Base-by-base conservation (phyloP, 2,113 vertebrate genomes). In the Nothocercus nigrocapillus region DNA sequence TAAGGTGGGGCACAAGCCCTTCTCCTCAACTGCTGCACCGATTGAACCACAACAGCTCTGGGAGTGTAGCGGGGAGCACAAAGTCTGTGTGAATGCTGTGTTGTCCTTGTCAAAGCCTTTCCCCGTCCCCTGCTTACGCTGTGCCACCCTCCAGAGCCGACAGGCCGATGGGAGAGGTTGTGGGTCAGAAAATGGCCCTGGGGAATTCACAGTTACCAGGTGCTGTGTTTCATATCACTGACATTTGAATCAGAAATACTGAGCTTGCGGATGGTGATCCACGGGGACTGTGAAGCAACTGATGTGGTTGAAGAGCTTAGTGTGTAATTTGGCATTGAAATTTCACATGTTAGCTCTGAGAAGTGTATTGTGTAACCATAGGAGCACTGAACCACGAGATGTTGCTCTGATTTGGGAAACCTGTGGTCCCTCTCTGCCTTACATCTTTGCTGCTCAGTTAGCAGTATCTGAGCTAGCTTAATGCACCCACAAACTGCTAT, bases 261-360 rank as follows among this genome's bases (percentile, higher is more conserved):
- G 32, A 2, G 7, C 7, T 44, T 7, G 1, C 40, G 59, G 32
- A 72, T 18, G 5, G 64, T 5, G 78, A 79, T 0, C 78, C 13
- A 0, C 49, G 4, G 88, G 72, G 38, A 13, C 5, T 4, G 44
- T 6, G 15, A 9, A 53, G 82, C 28, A 11, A 5, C 44, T 1
- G 25, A 2, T 2, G 45, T 8, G 79, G 58, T 30, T 73, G n/a
- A 27, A 40, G 75, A 70, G 2, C 11, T 15, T 0, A 3, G 53
- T 6, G 22, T 8, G 32, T 30, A 3, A 53, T 11, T 63, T 42
- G 76, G 76, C 54, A 12, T n/a, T 20, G 72, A 8, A 3, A 30
- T 3, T 20, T 11, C 78, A 7, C 27, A 1, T 1, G 0, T 9
- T 9, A 58, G 5, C 44, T 54, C 44, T 5, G n/a, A 45, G 72